Evolutionary conservation across 1,140 invertebrate genomes (phyloP), one percentile per base, ranked within the genome.

Genomic region (Drosophila repleta): DNA sequence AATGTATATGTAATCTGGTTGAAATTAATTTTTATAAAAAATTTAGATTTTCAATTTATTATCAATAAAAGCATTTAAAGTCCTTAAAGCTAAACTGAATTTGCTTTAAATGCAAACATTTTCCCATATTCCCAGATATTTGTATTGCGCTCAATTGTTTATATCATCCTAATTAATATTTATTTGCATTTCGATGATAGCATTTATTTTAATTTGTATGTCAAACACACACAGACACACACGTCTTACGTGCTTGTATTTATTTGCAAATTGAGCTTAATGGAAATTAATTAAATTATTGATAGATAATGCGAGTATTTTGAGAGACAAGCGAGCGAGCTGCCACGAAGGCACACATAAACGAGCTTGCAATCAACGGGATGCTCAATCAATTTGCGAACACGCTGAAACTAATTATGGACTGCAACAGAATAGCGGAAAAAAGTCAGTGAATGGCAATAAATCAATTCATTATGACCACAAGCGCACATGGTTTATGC

Each of bases 381-480:
- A 61, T 60, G 61, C 80, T 85, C 76, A 84, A 84, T 84, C 81
- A 84, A 84, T 80, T 84, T 74, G 64, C 41, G 39, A 60, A 32
- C 37, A 83, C 72, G 60, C 64, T 61, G 52, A 73, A 76, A 68
- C 76, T 84, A 84, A 84, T 84, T 84, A 80, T 84, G 48, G 18
- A 21, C 67, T 65, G 57, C 57, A 76, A 84, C 76, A 76, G 6
- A 13, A 35, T 0, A 29, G 6, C 6, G 0, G 6, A 26, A 26
- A 26, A 26, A 5, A 26, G 4, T 6, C 6, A 76, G 76, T 63
- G 66, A 83, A 75, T 72, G 60, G 71, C 60, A 68, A 83, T 84
- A 83, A 85, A 84, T 84, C 80, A 84, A 84, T 84, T 84, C 29
- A 79, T 76, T 83, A 55, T 74, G 39, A 37, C 26, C 61, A 29